Evolutionary conservation across 2,797 vertebrate genomes (phyloP).

Genomic region (Lagocephalus sceleratus): DNA sequence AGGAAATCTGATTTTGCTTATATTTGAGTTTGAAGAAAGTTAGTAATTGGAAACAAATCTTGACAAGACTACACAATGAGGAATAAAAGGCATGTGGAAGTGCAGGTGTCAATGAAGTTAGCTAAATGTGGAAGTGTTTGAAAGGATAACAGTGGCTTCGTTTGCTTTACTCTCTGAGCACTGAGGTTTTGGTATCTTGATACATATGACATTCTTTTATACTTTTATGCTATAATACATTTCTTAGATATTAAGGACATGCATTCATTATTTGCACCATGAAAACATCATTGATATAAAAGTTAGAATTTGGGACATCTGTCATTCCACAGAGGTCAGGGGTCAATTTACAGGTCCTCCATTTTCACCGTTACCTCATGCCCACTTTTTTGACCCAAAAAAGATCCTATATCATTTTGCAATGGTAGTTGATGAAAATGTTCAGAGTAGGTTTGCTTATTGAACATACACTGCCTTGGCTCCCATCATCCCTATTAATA

Average conservation of each 20-base stretch:
- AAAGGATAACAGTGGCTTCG: conserved; percentile 9
- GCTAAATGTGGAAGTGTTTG: conserved; percentile 6
- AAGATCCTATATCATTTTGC: conserved; percentile 3
- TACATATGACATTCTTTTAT: background rate
- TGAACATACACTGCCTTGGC: conserved; percentile 17
- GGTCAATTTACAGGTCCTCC: conserved; percentile 56
- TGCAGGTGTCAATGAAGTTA: conserved; percentile 8
- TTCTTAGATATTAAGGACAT: background rate
- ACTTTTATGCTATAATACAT: too few species aligned
- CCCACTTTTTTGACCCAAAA: conserved; percentile 2
- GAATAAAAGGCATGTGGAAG: conserved; percentile 17
- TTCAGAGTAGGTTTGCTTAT: conserved; percentile 6
- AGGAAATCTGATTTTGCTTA: conserved; percentile 16
- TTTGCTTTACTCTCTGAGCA: conserved; percentile 7
- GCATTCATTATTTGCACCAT: background rate
- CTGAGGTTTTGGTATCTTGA: conserved; percentile 17
- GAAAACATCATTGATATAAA: background rate
- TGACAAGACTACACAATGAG: background rate
- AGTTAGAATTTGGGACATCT: conserved; percentile 14
- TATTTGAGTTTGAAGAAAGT: background rate
- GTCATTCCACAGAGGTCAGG: conserved; percentile 62
- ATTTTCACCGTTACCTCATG: conserved; percentile 17
- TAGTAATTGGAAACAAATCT: background rate
- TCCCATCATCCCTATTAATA: conserved; percentile 21
- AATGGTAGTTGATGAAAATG: conserved; percentile 3